Conservation (phyloP, 2,113 vertebrate species). For the Desmodus rotundus region DNA sequence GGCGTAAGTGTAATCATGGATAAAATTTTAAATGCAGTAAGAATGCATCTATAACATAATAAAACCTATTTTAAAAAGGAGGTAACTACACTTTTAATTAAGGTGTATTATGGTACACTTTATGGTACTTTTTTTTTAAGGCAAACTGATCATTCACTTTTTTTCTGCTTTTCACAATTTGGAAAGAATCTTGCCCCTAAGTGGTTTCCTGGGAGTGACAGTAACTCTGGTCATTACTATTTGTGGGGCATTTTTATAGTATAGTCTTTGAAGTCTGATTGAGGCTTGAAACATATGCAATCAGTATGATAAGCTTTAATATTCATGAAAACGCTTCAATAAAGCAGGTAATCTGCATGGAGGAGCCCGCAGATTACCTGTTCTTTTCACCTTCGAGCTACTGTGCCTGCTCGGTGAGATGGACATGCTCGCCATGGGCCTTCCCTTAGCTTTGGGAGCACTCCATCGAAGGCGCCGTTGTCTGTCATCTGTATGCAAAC, state of each 20-base stretch:
- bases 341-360: neutral
- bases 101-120: neutral
- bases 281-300: neutral
- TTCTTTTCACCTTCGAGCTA: neutral
- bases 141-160: neutral
- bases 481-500: neutral
- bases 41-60: neutral
- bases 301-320: neutral
- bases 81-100: neutral
- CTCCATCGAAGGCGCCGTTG: neutral
- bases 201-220: neutral
- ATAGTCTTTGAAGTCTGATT: neutral
- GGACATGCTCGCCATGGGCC: neutral
- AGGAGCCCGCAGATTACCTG: neutral
- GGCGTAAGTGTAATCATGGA: neutral
- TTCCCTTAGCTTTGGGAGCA: neutral
- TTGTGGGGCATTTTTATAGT: neutral
- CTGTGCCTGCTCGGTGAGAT: neutral
- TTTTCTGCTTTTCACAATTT: neutral
- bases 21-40: neutral
- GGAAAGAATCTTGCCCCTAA: neutral
- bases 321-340: neutral
- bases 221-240: neutral
- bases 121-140: neutral
- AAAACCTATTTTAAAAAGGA: neutral